A percentile compares a stretch with the other conserved stretches of the same genome.
Evolutionary conservation across 2,888 invertebrate species (phyloP).

Genomic region (Achlya flavicornis): DNA sequence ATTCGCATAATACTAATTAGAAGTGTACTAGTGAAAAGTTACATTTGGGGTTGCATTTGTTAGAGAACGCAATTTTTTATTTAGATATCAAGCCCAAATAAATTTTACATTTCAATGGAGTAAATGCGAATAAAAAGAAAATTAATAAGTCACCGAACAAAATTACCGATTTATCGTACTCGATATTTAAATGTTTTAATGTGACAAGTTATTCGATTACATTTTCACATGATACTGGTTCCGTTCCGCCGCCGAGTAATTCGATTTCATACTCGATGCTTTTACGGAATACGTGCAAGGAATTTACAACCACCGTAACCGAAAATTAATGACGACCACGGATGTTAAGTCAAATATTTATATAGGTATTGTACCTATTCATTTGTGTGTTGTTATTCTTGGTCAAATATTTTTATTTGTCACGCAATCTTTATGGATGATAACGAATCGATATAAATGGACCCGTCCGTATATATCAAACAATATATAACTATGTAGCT

Average conservation of each 20-base stretch:
- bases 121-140: no score
- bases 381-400: slow-evolving; percentile 32
- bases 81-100: no score
- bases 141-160: neutral
- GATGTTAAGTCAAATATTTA: slow-evolving; percentile 61
- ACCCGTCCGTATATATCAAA: neutral
- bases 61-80: no score
- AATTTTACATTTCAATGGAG: no score
- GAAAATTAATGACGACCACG: slow-evolving; percentile 63
- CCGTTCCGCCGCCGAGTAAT: slow-evolving; percentile 58
- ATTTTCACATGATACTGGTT: slow-evolving; percentile 62
- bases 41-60: no score
- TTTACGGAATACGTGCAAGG: slow-evolving; percentile 63
- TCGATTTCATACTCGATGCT: slow-evolving; percentile 63
- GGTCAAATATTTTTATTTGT: slow-evolving; percentile 46
- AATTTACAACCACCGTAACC: slow-evolving; percentile 66
- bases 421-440: slow-evolving; percentile 49
- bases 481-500: no score
- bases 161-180: slow-evolving; percentile 49
- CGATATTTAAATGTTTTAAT: slow-evolving; percentile 57
- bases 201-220: slow-evolving; percentile 62
- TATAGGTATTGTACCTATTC: slow-evolving; percentile 35
- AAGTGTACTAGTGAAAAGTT: no score
- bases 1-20: no score
- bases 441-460: slow-evolving; percentile 6